Evolutionary conservation across 2,113 vertebrate genomes (phyloP).

Genomic region (Bagarius yarrelli): DNA sequence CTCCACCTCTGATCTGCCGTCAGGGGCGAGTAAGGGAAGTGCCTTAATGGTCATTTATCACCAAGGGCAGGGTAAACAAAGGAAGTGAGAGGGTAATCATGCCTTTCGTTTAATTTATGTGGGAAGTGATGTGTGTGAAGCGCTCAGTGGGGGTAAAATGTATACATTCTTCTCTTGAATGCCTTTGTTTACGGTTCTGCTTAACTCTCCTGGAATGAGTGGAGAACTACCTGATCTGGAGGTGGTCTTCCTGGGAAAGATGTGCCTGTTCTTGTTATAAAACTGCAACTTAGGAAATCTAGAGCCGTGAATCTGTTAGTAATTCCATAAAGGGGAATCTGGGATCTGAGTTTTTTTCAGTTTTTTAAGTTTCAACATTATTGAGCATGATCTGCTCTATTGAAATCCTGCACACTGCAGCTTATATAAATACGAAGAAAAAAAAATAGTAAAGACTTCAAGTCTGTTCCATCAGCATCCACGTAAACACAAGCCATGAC

Average conservation of each 20-base stretch:
- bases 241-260: conserved; percentile 23
- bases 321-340: background rate
- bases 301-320: background rate
- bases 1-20: conserved; percentile 36
- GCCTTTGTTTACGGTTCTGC: conserved; percentile 43
- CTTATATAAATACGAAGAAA: too few relatives aligned
- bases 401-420: background rate
- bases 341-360: background rate
- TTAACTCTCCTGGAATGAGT: conserved; percentile 40
- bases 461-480: background rate
- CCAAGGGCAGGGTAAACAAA: conserved; percentile 52
- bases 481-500: background rate
- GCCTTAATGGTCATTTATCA: conserved; percentile 54
- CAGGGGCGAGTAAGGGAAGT: conserved; percentile 40
- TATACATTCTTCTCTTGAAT: conserved; percentile 45
- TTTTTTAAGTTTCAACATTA: background rate
- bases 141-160: conserved; percentile 19
- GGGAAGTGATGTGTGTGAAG: conserved; percentile 42
- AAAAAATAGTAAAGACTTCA: too few relatives aligned
- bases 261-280: conserved; percentile 16
- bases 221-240: conserved; percentile 47
- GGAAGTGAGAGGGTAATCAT: conserved; percentile 52
- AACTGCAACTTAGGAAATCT: background rate
- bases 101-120: conserved; percentile 55
- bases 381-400: background rate